Base-by-base conservation (phyloP, 2,888 invertebrate genomes). In the Panzeria rudis region DNA sequence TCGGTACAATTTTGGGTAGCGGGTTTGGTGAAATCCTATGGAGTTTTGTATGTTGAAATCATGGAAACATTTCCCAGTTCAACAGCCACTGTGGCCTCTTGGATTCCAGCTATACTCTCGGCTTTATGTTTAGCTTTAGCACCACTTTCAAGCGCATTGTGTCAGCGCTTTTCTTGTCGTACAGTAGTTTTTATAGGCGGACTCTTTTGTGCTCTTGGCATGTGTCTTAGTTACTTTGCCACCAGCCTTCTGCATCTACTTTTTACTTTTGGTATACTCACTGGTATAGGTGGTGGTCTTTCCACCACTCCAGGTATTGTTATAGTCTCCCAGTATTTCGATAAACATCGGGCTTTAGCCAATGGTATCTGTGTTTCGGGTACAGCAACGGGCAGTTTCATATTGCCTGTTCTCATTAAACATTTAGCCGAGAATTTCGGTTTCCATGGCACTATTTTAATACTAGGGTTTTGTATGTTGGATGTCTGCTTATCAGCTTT, bases 1-100 rank as follows among this genome's bases (percentile, higher is more conserved):
- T 95, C 96, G 90, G 96, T 96, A 41, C 96, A 96, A 90, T 96
- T 96, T 92, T 95, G 96, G 95, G 96, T 96, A 44, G 96, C 96
- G 0, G 96, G 96, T 0, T 93, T 96, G 80, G 96, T 96, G 89
- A 96, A 96, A 91, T 96, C 96, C 0, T 96, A 96, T 89, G 96
- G 97, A 0, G 96, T 97, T 20, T 93, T 97, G 0, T 96, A 96
- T 88, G 95, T 96, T 80, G 96, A 96, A 92, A 95, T 96, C 79
- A 95, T 96, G 94, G 96, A 96, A 91, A 96, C 95, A 0, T 96
- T 96, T 91, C 94, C 95, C 0, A 95, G 95, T 72, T 95, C 95
- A 0, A 95, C 96, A 0, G 96, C 95, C 38, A 94, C 95, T 0
- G 95, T 96, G 0, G 96, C 96, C 0, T 96, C 96, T 0, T 96